Conservation (phyloP, 2,113 vertebrate genomes). For the Serinus canaria region DNA sequence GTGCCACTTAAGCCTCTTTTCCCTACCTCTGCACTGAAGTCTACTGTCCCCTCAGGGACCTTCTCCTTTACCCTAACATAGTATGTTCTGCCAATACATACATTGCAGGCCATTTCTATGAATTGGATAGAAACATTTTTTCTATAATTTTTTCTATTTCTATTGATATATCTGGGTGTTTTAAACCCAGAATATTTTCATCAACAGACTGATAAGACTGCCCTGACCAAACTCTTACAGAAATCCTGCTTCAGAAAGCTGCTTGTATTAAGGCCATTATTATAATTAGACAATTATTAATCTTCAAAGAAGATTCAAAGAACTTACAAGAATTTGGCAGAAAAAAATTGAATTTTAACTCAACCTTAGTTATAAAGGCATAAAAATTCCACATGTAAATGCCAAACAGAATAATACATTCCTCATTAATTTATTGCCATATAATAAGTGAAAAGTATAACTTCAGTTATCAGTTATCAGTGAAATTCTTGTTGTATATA, state of each 20-base stretch:
- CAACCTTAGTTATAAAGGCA: neutral
- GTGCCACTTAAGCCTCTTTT: neutral
- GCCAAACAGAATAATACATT: neutral
- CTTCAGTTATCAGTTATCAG: neutral
- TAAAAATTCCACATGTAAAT: neutral
- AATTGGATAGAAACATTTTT: neutral
- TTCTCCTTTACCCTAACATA: neutral
- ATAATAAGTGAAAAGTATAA: neutral
- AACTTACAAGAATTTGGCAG: neutral
- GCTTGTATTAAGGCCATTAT: neutral
- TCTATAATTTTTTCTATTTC: neutral
- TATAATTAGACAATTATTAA: neutral
- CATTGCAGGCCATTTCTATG: neutral
- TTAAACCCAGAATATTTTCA: neutral
- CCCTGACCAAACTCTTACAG: neutral
- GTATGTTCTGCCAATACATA: neutral
- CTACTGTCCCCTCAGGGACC: neutral
- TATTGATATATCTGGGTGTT: neutral
- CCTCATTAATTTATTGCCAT: neutral
- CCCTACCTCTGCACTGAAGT: neutral
- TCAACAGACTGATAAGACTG: neutral
- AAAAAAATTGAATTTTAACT: neutral
- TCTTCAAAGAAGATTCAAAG: neutral
- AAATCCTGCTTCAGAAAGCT: neutral
- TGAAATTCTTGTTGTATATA: neutral